Conservation (phyloP, 2,113 vertebrate species). For the Glareola pratincola region DNA sequence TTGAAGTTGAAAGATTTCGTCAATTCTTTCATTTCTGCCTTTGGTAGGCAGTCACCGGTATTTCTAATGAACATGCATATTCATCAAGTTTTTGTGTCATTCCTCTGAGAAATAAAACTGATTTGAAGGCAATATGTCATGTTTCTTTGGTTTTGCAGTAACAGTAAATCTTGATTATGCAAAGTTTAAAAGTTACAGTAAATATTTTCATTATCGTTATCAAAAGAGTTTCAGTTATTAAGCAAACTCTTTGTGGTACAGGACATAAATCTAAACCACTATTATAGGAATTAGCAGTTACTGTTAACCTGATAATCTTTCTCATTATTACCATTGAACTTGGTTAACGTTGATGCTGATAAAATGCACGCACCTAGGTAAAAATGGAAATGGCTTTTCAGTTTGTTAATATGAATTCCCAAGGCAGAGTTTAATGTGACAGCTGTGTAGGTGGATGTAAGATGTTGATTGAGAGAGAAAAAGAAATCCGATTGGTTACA, state of each 20-base stretch:
- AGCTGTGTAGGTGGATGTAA: background rate
- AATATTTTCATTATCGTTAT: background rate
- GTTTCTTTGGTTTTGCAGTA: background rate
- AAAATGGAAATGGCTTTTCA: background rate
- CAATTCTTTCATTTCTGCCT: background rate
- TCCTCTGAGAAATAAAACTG: background rate
- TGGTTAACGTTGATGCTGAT: background rate
- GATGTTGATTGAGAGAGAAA: background rate
- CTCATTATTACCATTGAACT: background rate
- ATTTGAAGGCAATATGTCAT: background rate
- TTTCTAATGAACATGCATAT: background rate
- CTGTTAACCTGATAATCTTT: background rate
- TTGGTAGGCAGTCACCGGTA: background rate
- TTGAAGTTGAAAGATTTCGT: background rate
- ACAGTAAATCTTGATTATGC: background rate
- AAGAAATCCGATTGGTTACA: background rate
- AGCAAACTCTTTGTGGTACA: background rate
- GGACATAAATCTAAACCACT: background rate
- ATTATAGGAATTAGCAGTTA: background rate
- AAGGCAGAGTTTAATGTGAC: background rate
- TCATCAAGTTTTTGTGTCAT: background rate
- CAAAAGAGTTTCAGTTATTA: background rate
- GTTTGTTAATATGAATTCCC: constrained; percentile 7
- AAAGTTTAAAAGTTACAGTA: background rate
- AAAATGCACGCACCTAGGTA: background rate